A percentile compares a stretch with the other conserved stretches of the same genome.
Evolutionary conservation across 2,113 vertebrate species (phyloP).

Genomic region (Phoxinus phoxinus): DNA sequence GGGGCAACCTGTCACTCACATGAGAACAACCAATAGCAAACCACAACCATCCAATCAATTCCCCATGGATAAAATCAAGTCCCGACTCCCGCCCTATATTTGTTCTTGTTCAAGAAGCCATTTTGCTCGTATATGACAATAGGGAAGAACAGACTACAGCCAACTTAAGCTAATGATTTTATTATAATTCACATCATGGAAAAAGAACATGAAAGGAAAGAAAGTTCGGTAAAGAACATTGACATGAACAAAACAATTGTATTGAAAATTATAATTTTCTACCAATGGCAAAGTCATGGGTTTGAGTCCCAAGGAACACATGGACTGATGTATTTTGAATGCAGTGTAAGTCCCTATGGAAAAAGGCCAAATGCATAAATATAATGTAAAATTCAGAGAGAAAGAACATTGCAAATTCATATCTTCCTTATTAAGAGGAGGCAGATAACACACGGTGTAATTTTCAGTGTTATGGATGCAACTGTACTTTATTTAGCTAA

Average conservation of each 20-base stretch:
- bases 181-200: neutral
- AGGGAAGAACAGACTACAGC: too few species aligned
- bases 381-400: neutral
- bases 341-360: too few species aligned
- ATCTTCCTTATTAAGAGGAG: too few species aligned
- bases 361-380: neutral
- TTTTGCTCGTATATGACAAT: too few species aligned
- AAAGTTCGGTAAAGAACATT: neutral
- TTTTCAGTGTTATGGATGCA: neutral
- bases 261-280: neutral
- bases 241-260: too few species aligned
- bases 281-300: neutral
- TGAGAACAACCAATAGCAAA: too few species aligned
- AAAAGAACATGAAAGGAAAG: too few species aligned
- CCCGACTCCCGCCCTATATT: too few species aligned
- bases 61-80: too few species aligned
- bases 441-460: neutral
- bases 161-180: neutral
- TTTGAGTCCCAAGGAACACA: neutral
- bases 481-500: neutral
- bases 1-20: too few species aligned
- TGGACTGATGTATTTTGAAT: neutral
- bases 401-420: neutral
- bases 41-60: too few species aligned
- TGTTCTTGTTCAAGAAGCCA: too few species aligned